A percentile compares a stretch with the other conserved stretches of the same genome.
phyloP scores from a whole-genome alignment of 2,888 invertebrate species.

The Schizotus pectinicornis region DNA sequence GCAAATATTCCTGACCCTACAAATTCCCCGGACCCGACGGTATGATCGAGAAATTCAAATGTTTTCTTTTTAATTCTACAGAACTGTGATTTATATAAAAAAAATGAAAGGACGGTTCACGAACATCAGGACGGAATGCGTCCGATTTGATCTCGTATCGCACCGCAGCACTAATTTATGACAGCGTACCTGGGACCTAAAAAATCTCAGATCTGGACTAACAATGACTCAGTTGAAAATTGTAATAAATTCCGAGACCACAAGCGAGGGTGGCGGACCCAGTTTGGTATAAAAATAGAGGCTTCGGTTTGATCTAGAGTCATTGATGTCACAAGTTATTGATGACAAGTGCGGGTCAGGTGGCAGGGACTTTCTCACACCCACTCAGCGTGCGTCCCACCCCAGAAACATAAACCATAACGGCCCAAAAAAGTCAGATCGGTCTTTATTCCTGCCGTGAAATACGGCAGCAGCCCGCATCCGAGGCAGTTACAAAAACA shows the following conservation, averaged over 20 bases:
- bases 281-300: constrained; percentile 32
- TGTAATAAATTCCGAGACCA: constrained; percentile 46
- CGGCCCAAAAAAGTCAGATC: constrained; percentile 2
- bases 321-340: constrained; percentile 58
- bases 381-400: constrained; percentile 42
- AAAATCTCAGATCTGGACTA: constrained; percentile 37
- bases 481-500: too few species aligned
- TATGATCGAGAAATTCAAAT: background rate
- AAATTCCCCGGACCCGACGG: background rate
- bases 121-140: constrained; percentile 10
- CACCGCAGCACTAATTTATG: constrained; percentile 23
- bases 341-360: constrained; percentile 57
- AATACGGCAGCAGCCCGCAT: background rate
- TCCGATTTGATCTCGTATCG: constrained; percentile 5
- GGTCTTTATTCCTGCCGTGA: background rate
- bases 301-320: constrained; percentile 44
- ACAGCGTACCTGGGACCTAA: constrained; percentile 28
- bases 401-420: background rate
- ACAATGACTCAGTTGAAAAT: constrained; percentile 43
- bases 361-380: constrained; percentile 51
- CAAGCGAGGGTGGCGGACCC: constrained; percentile 31
- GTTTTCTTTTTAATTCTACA: background rate
- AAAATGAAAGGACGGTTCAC: constrained; percentile 10
- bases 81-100: constrained; percentile 3
- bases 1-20: constrained; percentile 41